phyloP scores from a whole-genome alignment of 2,113 vertebrate genomes.

The Pagrus major region DNA sequence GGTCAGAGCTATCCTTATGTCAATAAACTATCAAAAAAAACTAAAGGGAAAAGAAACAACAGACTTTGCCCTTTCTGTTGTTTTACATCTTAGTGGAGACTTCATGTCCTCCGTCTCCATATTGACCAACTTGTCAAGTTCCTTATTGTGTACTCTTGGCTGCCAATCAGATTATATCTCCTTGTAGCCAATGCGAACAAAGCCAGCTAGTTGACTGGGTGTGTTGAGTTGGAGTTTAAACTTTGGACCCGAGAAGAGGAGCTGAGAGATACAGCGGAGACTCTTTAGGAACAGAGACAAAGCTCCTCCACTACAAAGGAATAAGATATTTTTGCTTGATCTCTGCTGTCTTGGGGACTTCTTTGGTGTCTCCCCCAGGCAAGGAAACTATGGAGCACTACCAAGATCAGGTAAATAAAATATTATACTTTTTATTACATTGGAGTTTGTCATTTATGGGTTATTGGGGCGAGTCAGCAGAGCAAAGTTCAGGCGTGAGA shows the following conservation, averaged over 20 bases:
- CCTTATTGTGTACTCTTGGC: conserved; percentile 22
- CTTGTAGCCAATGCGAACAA: conserved; percentile 58
- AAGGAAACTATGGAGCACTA: conserved; percentile 65
- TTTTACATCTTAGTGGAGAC: conserved; percentile 43
- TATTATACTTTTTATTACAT: not conserved
- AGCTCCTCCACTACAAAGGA: conserved; percentile 11
- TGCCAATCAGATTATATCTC: conserved; percentile 61
- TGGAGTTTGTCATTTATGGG: not conserved
- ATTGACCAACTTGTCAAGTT: conserved; percentile 19
- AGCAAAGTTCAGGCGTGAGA: conserved; percentile 44
- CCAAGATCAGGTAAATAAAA: conserved; percentile 69
- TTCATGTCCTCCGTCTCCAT: conserved; percentile 39
- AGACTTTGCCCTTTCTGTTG: conserved; percentile 67
- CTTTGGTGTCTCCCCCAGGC: conserved; percentile 12
- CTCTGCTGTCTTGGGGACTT: conserved; percentile 21
- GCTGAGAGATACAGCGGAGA: conserved; percentile 55
- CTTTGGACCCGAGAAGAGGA: conserved; percentile 74
- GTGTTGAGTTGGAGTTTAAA: conserved; percentile 83
- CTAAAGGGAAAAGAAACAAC: conserved; percentile 26
- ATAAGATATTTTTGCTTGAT: conserved; percentile 44
- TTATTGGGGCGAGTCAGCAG: not conserved
- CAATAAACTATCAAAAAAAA: conserved; percentile 59
- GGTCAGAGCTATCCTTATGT: conserved; percentile 59
- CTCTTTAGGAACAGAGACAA: conserved; percentile 17
- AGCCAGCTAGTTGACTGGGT: conserved; percentile 49